These are phyloP conservation scores for Apodemus agrarius DNA, from an alignment of 2,797 vertebrate species.

Conservation along the genomic window DNA sequence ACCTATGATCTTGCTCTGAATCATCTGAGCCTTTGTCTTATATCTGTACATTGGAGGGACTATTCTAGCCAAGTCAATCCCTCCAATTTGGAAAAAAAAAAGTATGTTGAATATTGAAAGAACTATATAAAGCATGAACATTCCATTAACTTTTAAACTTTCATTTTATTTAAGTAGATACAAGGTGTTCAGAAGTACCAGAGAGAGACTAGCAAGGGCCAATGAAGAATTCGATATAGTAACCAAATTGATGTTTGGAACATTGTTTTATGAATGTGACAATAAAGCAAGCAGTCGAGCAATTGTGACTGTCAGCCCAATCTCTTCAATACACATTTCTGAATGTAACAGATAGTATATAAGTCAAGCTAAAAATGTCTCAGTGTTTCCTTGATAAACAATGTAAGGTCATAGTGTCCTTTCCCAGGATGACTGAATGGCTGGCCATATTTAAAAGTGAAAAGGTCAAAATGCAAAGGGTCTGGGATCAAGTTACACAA, in stretches of 20 bases:
- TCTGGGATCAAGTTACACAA: not conserved
- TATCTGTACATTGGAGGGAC: not conserved
- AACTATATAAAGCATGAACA: not conserved
- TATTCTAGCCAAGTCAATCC: not conserved
- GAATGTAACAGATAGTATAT: not conserved
- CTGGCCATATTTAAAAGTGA: not conserved
- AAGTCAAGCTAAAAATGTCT: not conserved
- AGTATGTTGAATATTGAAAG: not conserved
- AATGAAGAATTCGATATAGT: not conserved
- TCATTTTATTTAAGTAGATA: not conserved
- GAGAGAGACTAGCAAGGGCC: not conserved
- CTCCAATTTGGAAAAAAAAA: not conserved
- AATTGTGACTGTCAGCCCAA: not conserved
- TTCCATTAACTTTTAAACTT: not conserved
- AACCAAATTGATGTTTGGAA: not conserved
- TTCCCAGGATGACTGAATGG: not conserved
- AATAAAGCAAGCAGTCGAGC: not conserved
- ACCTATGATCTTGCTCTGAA: not conserved
- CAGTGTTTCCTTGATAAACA: not conserved
- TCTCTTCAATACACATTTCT: not conserved
- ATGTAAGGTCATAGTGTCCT: not conserved
- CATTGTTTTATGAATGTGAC: not conserved
- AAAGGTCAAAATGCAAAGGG: not conserved
- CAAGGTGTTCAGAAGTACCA: not conserved
- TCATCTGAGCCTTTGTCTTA: not conserved